Base-by-base conservation (phyloP, 1,140 invertebrate genomes). In the Drosophila parabipectinata region DNA sequence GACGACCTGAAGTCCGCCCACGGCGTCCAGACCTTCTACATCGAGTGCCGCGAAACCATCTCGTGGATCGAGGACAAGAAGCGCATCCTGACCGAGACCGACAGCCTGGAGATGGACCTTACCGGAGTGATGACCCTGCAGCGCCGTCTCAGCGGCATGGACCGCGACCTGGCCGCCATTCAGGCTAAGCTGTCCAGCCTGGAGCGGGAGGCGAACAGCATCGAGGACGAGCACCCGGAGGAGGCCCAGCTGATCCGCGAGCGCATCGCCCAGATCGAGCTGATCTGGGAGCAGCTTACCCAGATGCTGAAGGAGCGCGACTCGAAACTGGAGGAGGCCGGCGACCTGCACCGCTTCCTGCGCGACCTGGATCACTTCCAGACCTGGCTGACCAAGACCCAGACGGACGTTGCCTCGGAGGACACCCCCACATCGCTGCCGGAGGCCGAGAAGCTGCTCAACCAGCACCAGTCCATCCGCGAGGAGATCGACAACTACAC, bases 61-160 rank as follows among this genome's bases (percentile, higher is more conserved):
- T 96, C 98, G 0, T 99, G 99, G 99, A 99, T 99, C 91, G 98
- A 99, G 93, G 99, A 99, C 91, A 99, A 99, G 94, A 98, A 98
- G 79, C 95, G 98, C 79, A 97, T 99, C 74, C 94, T 99, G 9
- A 98, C 99, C 90, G 97, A 98, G 66, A 99, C 98, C 4, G 97
- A 98, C 79, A 96, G 95, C 82, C 92, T 99, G 66, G 98, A 98
- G 92, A 99, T 99, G 96, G 97, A 98, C 92, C 93, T 98, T 52
- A 97, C 97, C 51, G 97, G 94, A 72, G 95, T 96, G 9, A 96
- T 96, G 95, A 96, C 95, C 0, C 91, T 96, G 24, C 95, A 98
- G 90, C 94, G 96, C 60, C 95, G 98, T 59, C 94, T 99, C 0
- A 97, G 97, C 87, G 98, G 99, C 45, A 99, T 99, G 98, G 98